Evolutionary conservation across 2,113 vertebrate genomes (phyloP).

Genomic region (Herpetotheres cachinnans): DNA sequence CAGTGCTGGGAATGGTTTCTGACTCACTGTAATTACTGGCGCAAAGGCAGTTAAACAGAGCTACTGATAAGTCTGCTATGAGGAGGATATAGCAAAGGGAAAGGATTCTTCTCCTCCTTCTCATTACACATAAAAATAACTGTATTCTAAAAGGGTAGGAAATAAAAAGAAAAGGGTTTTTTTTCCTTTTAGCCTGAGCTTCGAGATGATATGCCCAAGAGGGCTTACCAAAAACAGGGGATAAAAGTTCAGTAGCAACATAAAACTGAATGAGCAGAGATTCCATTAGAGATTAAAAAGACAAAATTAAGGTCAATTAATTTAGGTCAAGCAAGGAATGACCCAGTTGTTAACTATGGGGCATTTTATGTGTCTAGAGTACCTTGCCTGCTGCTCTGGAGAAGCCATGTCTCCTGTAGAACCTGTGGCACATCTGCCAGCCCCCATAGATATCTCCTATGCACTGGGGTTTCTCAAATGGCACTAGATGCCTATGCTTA

Average conservation of each 20-base stretch:
- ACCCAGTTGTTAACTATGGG: neutral
- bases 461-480: neutral
- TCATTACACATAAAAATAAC: neutral
- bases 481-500: neutral
- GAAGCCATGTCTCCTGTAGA: neutral
- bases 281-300: neutral
- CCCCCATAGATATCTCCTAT: fast-evolving
- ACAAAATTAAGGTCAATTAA: constrained; percentile 40
- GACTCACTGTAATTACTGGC: constrained; percentile 2
- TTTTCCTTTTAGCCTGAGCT: neutral
- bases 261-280: neutral
- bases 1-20: neutral
- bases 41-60: constrained; percentile 2
- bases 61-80: neutral
- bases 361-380: neutral
- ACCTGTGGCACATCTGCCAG: neutral
- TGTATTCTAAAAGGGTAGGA: neutral
- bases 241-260: neutral
- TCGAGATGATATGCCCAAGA: neutral
- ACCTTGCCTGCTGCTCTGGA: neutral
- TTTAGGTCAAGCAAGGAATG: neutral
- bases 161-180: neutral
- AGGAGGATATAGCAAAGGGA: neutral
- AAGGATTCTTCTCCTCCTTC: neutral
- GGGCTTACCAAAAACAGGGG: neutral